These are phyloP conservation scores for Pachydiplax longipennis DNA, from an alignment of 2,888 invertebrate species.

Conservation along the genomic window DNA sequence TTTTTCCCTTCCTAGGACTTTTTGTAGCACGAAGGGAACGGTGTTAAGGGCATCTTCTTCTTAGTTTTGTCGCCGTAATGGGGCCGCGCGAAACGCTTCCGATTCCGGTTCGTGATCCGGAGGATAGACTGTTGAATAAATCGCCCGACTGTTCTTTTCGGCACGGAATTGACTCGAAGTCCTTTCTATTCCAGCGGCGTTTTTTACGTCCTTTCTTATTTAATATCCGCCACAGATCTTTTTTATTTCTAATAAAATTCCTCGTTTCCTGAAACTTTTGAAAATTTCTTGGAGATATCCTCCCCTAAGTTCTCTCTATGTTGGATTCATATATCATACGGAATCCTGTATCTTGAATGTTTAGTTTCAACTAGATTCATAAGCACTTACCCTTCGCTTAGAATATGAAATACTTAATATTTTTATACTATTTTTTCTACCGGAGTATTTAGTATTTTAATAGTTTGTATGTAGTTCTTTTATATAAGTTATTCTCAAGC, in stretches of 20 bases:
- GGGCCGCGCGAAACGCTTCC: background rate
- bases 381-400: no score
- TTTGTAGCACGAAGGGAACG: background rate
- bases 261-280: background rate
- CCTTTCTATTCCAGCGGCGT: background rate
- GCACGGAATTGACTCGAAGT: background rate
- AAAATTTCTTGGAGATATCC: background rate
- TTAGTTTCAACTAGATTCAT: no score
- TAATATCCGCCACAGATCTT: background rate
- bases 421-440: no score
- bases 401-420: no score
- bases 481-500: no score
- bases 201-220: background rate
- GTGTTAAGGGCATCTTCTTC: background rate
- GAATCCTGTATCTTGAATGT: background rate
- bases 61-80: background rate
- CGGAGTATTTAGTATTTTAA: no score
- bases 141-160: background rate
- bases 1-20: background rate
- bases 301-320: no score
- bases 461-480: no score
- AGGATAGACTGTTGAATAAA: background rate
- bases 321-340: background rate
- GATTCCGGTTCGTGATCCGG: background rate
- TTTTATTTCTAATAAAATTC: background rate